Evolutionary conservation across 1,140 invertebrate genomes (phyloP).

Genomic region (Brachionus rotundiformis): DNA sequence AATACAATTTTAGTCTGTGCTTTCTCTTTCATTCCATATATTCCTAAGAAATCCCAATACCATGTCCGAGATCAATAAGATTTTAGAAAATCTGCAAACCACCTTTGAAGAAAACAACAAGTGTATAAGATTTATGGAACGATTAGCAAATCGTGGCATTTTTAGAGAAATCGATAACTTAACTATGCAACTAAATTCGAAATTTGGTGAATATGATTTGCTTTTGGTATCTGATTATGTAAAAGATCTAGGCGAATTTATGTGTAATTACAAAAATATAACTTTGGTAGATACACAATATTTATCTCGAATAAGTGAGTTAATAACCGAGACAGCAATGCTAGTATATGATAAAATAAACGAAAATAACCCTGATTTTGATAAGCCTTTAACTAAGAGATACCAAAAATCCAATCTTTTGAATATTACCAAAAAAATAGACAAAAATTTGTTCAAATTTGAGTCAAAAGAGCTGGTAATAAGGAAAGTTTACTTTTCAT

Average conservation of each 20-base stretch:
- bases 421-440: constrained; percentile 15
- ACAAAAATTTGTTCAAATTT: constrained; percentile 24
- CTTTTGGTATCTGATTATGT: neutral
- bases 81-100: neutral
- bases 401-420: neutral
- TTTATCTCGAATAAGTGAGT: neutral
- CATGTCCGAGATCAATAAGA: neutral
- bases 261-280: constrained; percentile 37
- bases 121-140: neutral
- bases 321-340: neutral
- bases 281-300: neutral
- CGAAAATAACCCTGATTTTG: neutral
- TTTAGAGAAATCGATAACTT: neutral
- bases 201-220: constrained; percentile 40
- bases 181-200: neutral
- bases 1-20: neutral
- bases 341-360: neutral
- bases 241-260: neutral
- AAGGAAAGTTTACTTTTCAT: neutral
- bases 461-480: neutral
- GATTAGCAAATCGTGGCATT: neutral
- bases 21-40: neutral
- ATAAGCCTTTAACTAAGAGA: neutral
- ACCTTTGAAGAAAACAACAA: neutral
- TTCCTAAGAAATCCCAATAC: constrained; percentile 1